Conservation (phyloP, 1,140 invertebrate species). For the Apocrypta bakeri region DNA sequence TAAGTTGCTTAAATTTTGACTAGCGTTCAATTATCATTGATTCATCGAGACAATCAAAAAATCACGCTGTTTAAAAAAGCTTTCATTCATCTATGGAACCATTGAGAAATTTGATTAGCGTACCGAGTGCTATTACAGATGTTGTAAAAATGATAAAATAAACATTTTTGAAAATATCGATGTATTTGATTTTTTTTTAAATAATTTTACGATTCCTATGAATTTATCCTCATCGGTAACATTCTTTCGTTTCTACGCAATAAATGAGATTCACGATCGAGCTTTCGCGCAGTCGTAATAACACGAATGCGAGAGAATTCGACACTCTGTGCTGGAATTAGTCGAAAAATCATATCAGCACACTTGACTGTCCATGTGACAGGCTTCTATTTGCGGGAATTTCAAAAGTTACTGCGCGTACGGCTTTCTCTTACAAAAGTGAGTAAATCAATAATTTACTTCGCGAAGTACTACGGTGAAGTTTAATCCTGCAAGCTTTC, state of each 20-base stretch:
- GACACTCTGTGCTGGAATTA: no score
- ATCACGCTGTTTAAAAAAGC: conserved; percentile 1
- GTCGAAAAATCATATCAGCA: no score
- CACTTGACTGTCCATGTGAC: no score
- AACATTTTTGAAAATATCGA: conserved; percentile 45
- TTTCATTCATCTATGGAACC: not conserved
- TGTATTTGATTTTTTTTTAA: not conserved
- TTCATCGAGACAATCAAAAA: conserved; percentile 43
- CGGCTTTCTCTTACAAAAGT: not conserved
- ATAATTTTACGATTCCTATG: no score
- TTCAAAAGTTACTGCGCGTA: no score
- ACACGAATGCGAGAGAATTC: no score
- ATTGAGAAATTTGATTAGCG: conserved; percentile 9
- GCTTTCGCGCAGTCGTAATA: no score
- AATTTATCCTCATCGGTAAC: no score
- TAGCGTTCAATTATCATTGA: conserved; percentile 39
- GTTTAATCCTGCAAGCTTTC: not conserved
- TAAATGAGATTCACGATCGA: no score
- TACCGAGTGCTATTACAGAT: conserved; percentile 16
- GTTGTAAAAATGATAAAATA: conserved; percentile 43
- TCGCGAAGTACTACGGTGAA: not conserved
- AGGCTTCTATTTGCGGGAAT: no score
- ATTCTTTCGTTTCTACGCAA: no score
- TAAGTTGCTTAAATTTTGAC: conserved; percentile 39
- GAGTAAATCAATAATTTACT: not conserved